Evolutionary conservation across 2,888 invertebrate species (phyloP).

Genomic region (Leucoptera coffeella): DNA sequence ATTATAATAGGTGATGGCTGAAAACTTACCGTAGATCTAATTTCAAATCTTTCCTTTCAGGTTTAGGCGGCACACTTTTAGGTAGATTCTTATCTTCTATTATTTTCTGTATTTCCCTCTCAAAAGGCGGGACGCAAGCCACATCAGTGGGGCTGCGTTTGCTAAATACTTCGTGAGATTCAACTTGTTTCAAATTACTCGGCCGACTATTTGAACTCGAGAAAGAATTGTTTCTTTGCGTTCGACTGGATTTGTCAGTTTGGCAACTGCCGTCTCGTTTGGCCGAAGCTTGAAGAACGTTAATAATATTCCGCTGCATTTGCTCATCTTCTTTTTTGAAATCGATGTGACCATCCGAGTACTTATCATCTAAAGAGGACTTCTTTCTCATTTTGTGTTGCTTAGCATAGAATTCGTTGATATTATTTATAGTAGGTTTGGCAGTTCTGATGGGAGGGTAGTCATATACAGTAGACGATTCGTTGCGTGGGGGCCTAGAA

Average conservation of each 20-base stretch:
- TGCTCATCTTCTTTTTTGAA: conserved; percentile 44
- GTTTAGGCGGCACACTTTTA: conserved; percentile 55
- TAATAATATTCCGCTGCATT: conserved; percentile 41
- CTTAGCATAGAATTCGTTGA: conserved; percentile 34
- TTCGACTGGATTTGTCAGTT: conserved; percentile 56
- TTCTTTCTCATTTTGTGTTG: conserved; percentile 28
- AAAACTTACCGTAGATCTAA: conserved; percentile 42
- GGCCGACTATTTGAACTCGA: conserved; percentile 47
- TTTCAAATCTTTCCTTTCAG: conserved; percentile 55
- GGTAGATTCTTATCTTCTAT: conserved; percentile 65
- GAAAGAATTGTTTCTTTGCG: conserved; percentile 41
- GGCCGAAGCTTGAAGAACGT: conserved; percentile 47
- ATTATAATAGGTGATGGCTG: no score
- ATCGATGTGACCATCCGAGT: conserved; percentile 24
- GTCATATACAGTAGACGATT: conserved; percentile 46
- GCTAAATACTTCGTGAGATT: conserved; percentile 34
- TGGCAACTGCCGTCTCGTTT: conserved; percentile 61
- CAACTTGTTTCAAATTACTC: conserved; percentile 46
- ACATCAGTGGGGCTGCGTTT: conserved; percentile 44
- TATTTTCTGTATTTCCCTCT: conserved; percentile 73
- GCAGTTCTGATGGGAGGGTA: conserved; percentile 53
- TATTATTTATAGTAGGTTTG: conserved; percentile 24
- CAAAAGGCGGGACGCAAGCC: conserved; percentile 61
- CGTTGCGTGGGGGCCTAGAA: conserved; percentile 34
- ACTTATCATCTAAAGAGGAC: conserved; percentile 32